Base-by-base conservation (phyloP, 1,140 invertebrate genomes). In the Psix sp. region DNA sequence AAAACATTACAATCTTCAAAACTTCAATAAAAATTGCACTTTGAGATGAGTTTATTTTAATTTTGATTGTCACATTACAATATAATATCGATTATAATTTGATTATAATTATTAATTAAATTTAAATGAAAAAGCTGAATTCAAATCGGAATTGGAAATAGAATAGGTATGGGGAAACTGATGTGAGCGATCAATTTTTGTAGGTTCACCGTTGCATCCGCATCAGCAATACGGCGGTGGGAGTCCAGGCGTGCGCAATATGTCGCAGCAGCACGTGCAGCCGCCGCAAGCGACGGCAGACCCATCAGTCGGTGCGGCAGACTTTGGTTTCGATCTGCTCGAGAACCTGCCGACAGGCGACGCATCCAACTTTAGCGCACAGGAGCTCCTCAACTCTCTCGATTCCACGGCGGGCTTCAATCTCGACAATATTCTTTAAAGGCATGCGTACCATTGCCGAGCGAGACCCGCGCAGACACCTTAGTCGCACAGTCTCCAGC, bases 241-340 rank as follows among this genome's bases (percentile, higher is more conserved):
- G 7, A 86, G 80, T 71, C 83, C 85, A 1, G 82, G 82, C 24
- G 80, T 85, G 17, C 78, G 80, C 7, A 77, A 78, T 31, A 66
- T 82, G 21, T 73, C 80, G 0, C 84, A 83, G 31, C 86, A 83
- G 33, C 84, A 84, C 31, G 74, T 73, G 16, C 88, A 83, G 71
- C 85, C 77, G 49, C 79, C 77, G 63, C 82, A 70, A 77, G 81
- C 75, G 74, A 82, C 83, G 66, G 79, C 70, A 74, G 87, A 82
- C 67, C 85, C 84, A 2, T 83, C 84, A 31, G 84, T 86, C 7
- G 77, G 79, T 35, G 82, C 92, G 0, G 88, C 90, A 14, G 93
- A 94, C 79, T 93, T 94, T 78, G 93, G 91, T 83, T 88, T 94
- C 63, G 93, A 94, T 88, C 93, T 94, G 84, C 85, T 94, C n/a